Base-by-base conservation (phyloP, 2,797 vertebrate genomes). In the Nannoperca australis region DNA sequence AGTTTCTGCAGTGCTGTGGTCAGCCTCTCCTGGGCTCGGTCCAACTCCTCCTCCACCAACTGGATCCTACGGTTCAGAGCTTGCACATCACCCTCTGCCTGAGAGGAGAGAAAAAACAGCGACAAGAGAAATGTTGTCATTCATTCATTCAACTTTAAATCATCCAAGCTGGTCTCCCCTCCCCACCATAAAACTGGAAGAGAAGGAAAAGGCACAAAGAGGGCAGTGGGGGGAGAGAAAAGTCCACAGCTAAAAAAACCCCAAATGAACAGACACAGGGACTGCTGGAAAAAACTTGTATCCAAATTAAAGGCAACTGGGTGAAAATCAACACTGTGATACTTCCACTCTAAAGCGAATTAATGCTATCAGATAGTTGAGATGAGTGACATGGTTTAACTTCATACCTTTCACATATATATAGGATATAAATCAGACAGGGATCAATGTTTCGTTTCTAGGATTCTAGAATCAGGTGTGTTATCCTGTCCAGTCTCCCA, bases 1-100 rank as follows among this genome's bases (percentile, higher is more conserved):
- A 99, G 95, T 85, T 99, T 99, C 93, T 98, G 97, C 93, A 99
- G 93, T 5, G 98, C 98, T 0, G 97, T 98, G 86, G 96, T 94
- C 88, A 99, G 94, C 12, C 98, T 95, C 75, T 99, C 98, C 83
- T 99, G 98, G 68, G 98, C 98, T 30, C 98, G 93, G 92, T 99
- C 98, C 95, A 99, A 17, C 94, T 99, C 98, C 89, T 99, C 98
- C 91, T 99, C 98, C 87, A 99, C 98, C 8, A 99, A 96, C 93
- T 99, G 98, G 95, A 99, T 98, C 47, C 98, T 96, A 71, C 98
- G 96, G 87, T 99, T 99, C 84, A 99, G 95, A 42, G 91, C 97
- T 0, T 98, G 98, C 84, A 99, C 98, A 88, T 99, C 98, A 0
- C 96, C 97, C 91, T 99, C 98, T 0, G 98, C 98, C 98, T 99